Evolutionary conservation across 1,140 invertebrate genomes (phyloP), one percentile per base, ranked within the genome.

Genomic region (Listronotus oregonensis): DNA sequence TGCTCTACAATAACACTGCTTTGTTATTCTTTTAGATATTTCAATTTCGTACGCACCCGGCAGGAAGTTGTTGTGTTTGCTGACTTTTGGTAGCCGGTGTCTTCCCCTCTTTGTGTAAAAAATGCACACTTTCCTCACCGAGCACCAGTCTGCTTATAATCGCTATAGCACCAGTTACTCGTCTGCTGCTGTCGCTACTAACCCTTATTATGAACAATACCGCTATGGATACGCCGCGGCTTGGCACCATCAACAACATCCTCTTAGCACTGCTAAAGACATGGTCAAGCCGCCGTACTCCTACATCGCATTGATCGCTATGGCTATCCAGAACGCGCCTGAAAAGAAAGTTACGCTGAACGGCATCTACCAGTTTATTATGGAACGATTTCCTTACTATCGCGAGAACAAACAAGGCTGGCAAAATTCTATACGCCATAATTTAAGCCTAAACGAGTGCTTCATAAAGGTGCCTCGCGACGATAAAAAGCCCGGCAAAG

Each of bases 301-400:
- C 0, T 99, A 99, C 81, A 99, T 99, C 42, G 97, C 97, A 0
- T 84, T 99, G 12, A 99, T 99, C 39, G 94, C 96, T 0, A 98
- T 99, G 97, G 96, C 96, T 12, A 98, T 99, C 39, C 92, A 97
- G 76, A 92, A 94, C 75, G 89, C 94, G 0, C 89, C 92, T 0
- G 94, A 97, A 56, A 94, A 96, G 75, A 93, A 94, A 74, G 91
- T 99, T 52, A 99, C 97, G 0, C 83, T 99, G 0, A 98, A 97
- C 76, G 96, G 96, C 7, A 99, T 99, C 74, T 99, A 99, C 78
- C 92, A 97, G 80, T 99, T 96, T 77, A 99, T 99, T 66, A 99
- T 99, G 91, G 95, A 98, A 69, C 84, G 93, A 4, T 99, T 98
- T 77, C 95, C 96, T 0, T 99, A 97, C 76, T 99, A 98, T 79